Conservation (phyloP, 2,113 vertebrate genomes). For the Perca flavescens region DNA sequence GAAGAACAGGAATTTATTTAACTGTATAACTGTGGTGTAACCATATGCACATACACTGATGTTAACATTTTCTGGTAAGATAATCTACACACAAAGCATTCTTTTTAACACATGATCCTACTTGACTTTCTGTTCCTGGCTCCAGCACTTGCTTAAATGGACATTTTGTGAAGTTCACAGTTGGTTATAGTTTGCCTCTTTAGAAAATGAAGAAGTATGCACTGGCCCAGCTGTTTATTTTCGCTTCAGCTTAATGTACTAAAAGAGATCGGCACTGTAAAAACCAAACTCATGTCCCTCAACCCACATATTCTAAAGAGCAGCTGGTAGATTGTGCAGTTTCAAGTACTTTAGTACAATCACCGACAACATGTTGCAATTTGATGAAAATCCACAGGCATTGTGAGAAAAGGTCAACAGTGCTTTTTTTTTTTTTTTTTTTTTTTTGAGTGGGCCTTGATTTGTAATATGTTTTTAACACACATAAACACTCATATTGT, state of each 20-base stretch:
- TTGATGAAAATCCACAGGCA: slow-evolving; percentile 11
- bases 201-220: slow-evolving; percentile 23
- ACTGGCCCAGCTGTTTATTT: neutral
- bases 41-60: neutral
- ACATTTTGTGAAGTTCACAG: neutral
- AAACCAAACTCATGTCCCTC: neutral
- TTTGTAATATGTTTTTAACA: neutral
- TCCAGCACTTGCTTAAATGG: neutral
- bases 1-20: neutral
- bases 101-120: neutral
- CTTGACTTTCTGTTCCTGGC: neutral
- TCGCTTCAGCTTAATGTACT: neutral
- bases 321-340: slow-evolving; percentile 13
- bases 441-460: slow-evolving; percentile 1
- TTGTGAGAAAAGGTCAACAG: slow-evolving; percentile 32
- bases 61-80: neutral
- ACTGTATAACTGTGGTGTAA: neutral
- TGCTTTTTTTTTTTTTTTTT: neutral
- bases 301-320: slow-evolving; percentile 22
- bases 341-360: slow-evolving; percentile 10
- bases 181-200: neutral
- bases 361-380: neutral
- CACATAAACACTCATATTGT: neutral
- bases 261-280: neutral
- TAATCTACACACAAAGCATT: neutral